Evolutionary conservation across 1,140 invertebrate species (phyloP), one percentile per base, ranked within the genome.

Genomic region (Parasteatoda tepidariorum): DNA sequence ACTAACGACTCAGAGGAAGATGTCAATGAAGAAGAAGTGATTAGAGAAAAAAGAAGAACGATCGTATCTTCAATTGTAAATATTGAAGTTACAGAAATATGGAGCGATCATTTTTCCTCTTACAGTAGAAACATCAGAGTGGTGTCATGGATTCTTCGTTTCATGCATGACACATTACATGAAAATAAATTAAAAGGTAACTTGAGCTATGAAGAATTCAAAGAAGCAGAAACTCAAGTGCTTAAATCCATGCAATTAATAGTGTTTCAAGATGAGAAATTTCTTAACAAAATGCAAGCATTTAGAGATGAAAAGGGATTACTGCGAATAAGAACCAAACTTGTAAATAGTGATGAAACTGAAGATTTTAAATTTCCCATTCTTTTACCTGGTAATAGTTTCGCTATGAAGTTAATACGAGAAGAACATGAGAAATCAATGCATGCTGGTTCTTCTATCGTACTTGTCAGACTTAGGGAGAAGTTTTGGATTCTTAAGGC

Each of bases 61-160:
- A n/a, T 68, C 11, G 13, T 76, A 6, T 68, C 30, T 4, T 67
- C 61, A n/a, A 61, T 57, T 24, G n/a, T 82, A 38, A 82, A 70
- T 59, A 57, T 61, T 61, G 9, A 70, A 59, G 24, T 3, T 28
- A 34, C 9, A 28, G 28, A 73, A 26, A 68, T 83, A 2, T 62
- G 28, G n/a, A 64, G 34, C 54, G 13, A 54, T 59, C 22, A 13
- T 30, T 82, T 82, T 61, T 61, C 57, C 11, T 33, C 11, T 11
- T 83, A 73, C 30, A 64, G 38, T 22, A 83, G 9, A 64, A 83
- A 67, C 13, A 64, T 83, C 9, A 64, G 68, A 73, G n/a, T 73
- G 24, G 18, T 83, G n/a, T 57, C 26, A 24, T 83, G 68, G 57
- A 83, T 71, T 64, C 61, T 71, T 31, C 38, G 18, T 26, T 73